Base-by-base conservation (phyloP, 2,888 invertebrate genomes). In the Sympetrum striolatum region DNA sequence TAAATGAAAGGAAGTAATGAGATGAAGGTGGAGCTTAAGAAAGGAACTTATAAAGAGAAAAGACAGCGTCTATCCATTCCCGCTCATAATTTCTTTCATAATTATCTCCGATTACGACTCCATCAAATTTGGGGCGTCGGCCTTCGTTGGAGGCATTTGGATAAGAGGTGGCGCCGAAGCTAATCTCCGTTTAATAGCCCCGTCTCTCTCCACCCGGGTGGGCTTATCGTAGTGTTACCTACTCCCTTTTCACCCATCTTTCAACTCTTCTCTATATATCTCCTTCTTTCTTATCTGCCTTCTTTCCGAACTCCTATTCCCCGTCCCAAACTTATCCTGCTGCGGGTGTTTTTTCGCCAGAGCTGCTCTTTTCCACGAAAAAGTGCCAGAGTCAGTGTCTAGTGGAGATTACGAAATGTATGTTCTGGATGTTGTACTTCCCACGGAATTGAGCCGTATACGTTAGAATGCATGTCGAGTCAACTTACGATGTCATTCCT, bases 41-140 rank as follows among this genome's bases (percentile, higher is more conserved):
- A 6, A 39, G 39, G 39, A 39, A 39, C 39, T 39, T 39, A 39
- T 39, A 5, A 15, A 64, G 64, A 64, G 1, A 73, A 25, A n/a
- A 0, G n/a, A 73, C 15, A 10, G 10, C 25, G 60, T 73, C 73
- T 25, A n/a, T 73, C 25, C 31, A 3, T 25, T 0, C 18, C 64
- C 86, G 22, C 86, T 37, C 58, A 48, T 90, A 80, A 80, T 91
- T 91, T 81, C 91, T 44, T 91, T 81, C 91, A 90, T 91, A 91
- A 91, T 91, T 90, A 90, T 90, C 91, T 80, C 80, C 91, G 91
- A 91, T 91, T 91, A 91, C 91, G 91, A 91, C 91, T 91, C 91
- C 86, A 91, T 91, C 91, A 91, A 91, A 91, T 90, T 90, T 90
- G 31, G 53, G 80, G 64, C 82, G 58, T 25, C 80, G 80, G 37